Base-by-base conservation (phyloP, 1,140 invertebrate species). In the Saccostrea glomerata region DNA sequence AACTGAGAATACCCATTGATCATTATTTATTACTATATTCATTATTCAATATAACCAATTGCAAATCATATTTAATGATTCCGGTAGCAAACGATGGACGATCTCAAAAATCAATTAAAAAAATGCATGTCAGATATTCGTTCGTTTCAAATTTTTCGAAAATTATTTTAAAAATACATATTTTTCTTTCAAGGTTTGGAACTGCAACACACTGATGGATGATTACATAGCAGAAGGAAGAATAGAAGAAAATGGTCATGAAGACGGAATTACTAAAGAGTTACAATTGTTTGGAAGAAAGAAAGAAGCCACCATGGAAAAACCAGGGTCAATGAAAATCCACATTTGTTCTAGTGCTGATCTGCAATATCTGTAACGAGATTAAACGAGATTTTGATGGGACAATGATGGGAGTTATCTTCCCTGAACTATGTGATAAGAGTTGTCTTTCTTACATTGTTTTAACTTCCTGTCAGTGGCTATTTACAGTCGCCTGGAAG, bases 191-290 rank as follows among this genome's bases (percentile, higher is more conserved):
- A 87, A 95, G 95, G 90, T 95, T 30, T 95, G 94, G 94, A 95
- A 95, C 87, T 92, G 92, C 60, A 95, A 95, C 88, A 88, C 93
- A n/a, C 58, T 95, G 4, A 92, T 95, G 88, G 95, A 95, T 89
- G 94, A 94, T 77, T 96, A 94, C 89, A 92, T 95, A 86, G 95
- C 94, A 0, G 93, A 95, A 86, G 94, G 93, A 2, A 90, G 92
- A n/a, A 87, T 95, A 15, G 84, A 88, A 20, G 92, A 92, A 23
- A 91, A 92, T 23, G 91, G 91, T 7, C 84, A 84, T 17, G 93
- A 93, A 58, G 66, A 88, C 15, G 92, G 91, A n/a, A 90, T 89
- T 40, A 87, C 89, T 55, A 90, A 90, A 54, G 90, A 86, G 17
- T 87, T 86, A 17, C 85, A 91, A 12, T 87, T 93, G 15, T 92